phyloP scores from a whole-genome alignment of 2,797 vertebrate genomes.

The Tragopan temminckii region DNA sequence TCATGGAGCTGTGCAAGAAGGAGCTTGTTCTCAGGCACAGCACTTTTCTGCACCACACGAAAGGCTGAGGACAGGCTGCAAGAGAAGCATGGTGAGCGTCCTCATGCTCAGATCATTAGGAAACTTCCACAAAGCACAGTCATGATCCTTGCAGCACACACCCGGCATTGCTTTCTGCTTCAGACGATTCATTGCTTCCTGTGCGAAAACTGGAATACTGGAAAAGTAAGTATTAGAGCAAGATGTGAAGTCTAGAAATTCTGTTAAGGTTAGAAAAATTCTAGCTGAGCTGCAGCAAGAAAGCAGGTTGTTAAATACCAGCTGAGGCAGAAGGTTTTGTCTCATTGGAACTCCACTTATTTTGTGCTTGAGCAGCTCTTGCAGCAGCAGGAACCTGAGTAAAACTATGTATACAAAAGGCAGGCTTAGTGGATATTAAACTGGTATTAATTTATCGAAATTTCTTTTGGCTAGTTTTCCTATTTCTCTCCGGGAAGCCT shows the following conservation, averaged over 20 bases:
- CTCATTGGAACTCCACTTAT: constrained; percentile 78
- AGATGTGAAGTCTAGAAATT: constrained; percentile 62
- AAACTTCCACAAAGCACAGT: background rate
- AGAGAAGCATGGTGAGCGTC: background rate
- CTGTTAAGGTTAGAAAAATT: constrained; percentile 74
- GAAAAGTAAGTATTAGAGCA: constrained; percentile 33
- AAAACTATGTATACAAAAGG: constrained; percentile 70
- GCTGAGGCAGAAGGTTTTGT: constrained; percentile 80
- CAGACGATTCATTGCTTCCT: background rate
- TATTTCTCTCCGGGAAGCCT: constrained; percentile 69
- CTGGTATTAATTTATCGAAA: constrained; percentile 78
- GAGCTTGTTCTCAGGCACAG: background rate
- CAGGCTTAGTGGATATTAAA: constrained; percentile 75
- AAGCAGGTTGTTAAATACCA: constrained; percentile 83
- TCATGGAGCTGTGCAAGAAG: background rate
- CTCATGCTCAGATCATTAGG: background rate
- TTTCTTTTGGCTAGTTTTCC: constrained; percentile 73
- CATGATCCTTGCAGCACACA: background rate
- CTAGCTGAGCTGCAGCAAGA: constrained; percentile 77
- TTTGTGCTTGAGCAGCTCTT: constrained; percentile 76
- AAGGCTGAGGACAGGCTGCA: background rate
- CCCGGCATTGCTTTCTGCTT: background rate
- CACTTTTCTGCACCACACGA: background rate
- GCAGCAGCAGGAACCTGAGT: constrained; percentile 70
- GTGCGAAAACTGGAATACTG: background rate